Evolutionary conservation across 2,797 vertebrate species (phyloP), one percentile per base, ranked within the genome.

Genomic region (Sylvilagus floridanus): DNA sequence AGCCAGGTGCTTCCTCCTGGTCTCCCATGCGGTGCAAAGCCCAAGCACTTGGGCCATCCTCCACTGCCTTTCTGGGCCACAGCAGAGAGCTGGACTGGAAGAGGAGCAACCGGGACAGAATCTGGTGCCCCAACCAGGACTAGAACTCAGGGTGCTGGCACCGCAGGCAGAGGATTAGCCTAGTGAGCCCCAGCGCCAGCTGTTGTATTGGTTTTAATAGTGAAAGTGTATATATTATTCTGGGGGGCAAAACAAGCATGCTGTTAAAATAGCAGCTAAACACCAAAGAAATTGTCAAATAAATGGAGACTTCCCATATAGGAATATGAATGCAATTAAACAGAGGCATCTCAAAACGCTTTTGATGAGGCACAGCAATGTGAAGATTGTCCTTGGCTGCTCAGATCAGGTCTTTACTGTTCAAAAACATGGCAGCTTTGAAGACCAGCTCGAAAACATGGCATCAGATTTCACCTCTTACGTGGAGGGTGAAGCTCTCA

Each of bases 311-410:
- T 8, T 95, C 7, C 5, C 60, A 57, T 1, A 21, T 7, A 50
- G 37, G n/a, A n/a, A 62, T n/a, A 26, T 22, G 42, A 30, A 10
- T 21, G 3, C 9, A 30, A 22, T 11, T n/a, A 42, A 28, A 24
- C 3, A 37, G 65, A 47, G 30, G 57, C 22, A 21, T 30, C 32
- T 10, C 7, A 8, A 68, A 63, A 30, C 12, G 37, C 21, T 7
- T 5, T 5, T 1, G 7, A 32, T 30, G 17, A 60, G 7, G 13
- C 5, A 6, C 8, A n/a, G 24, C 24, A 5, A 22, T n/a, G 9
- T 73, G 24, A n/a, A 60, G 3, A 47, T 37, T 22, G 24, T 21
- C 30, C 76, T 35, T 32, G 11, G 22, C n/a, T 13, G 8, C 16
- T 7, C 4, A 5, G 4, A 50, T 13, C 28, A n/a, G 21, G 13